These are phyloP conservation scores for Drosophila incognita DNA, from an alignment of 2,888 invertebrate species.

Conservation along the genomic window DNA sequence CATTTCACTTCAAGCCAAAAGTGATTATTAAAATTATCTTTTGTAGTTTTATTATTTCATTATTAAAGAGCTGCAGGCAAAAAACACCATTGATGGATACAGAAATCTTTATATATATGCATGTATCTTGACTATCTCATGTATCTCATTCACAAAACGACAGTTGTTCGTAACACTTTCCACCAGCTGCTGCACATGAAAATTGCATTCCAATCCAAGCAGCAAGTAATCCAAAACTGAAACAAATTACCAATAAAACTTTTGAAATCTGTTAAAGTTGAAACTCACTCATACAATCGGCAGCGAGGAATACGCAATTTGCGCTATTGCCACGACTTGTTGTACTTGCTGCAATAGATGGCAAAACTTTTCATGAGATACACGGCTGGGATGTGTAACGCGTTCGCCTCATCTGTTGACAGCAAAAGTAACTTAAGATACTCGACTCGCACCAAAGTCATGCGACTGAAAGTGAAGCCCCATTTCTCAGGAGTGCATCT, in stretches of 20 bases:
- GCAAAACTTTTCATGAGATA: constrained; percentile 29
- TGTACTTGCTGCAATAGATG: constrained; percentile 10
- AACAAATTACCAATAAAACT: constrained; percentile 25
- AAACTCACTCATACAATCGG: constrained; percentile 1
- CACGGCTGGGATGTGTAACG: constrained; percentile 14
- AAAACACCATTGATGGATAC: neutral
- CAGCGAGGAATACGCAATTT: constrained; percentile 19
- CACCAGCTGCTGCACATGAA: neutral
- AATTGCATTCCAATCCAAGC: neutral
- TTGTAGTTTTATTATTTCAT: neutral
- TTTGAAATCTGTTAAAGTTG: constrained; percentile 7
- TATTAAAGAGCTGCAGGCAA: neutral
- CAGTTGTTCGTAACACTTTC: neutral
- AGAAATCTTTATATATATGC: neutral
- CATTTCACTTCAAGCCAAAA: constrained; percentile 14
- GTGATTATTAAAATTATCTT: constrained; percentile 21
- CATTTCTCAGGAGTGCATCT: constrained; percentile 40
- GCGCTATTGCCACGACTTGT: constrained; percentile 1
- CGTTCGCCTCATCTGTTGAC: constrained; percentile 46
- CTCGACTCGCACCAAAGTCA: constrained; percentile 28
- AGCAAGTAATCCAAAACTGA: neutral
- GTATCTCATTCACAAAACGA: neutral
- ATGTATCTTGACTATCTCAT: neutral
- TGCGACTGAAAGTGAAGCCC: constrained; percentile 22
- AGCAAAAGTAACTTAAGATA: constrained; percentile 62